Evolutionary conservation across 1,140 invertebrate genomes (phyloP).

Genomic region (Meloidogyne exigua): DNA sequence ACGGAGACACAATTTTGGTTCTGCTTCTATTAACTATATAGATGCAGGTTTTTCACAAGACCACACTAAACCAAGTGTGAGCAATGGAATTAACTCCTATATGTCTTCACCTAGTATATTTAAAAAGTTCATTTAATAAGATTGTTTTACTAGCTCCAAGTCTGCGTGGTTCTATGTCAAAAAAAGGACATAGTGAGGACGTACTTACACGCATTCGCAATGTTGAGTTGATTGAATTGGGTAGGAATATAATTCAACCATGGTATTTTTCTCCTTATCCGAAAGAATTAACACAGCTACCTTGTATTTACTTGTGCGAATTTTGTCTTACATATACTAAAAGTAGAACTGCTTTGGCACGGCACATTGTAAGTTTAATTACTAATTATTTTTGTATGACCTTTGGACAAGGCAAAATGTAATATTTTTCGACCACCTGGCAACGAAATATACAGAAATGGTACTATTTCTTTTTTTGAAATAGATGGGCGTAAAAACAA

Average conservation of each 20-base stretch:
- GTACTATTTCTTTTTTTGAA: slow-evolving; percentile 95
- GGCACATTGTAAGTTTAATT: slow-evolving; percentile 75
- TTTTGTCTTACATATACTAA: slow-evolving; percentile 94
- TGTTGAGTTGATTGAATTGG: slow-evolving; percentile 47
- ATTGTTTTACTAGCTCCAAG: slow-evolving; percentile 33
- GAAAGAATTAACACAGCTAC: slow-evolving; percentile 76
- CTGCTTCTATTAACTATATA: slow-evolving; percentile 30
- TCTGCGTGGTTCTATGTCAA: slow-evolving; percentile 52
- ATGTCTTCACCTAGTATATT: not conserved
- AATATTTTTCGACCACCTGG: slow-evolving; percentile 92
- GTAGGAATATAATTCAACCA: slow-evolving; percentile 50
- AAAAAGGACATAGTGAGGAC: slow-evolving; percentile 51
- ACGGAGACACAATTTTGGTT: slow-evolving; percentile 10
- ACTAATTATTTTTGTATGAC: not conserved
- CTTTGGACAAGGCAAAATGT: slow-evolving; percentile 73
- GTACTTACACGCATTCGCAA: slow-evolving; percentile 53
- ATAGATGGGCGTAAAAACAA: slow-evolving; percentile 98
- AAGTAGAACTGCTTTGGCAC: slow-evolving; percentile 82
- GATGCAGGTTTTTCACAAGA: slow-evolving; percentile 19
- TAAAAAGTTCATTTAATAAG: not conserved
- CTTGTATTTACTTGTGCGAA: slow-evolving; percentile 96
- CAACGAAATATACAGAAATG: slow-evolving; percentile 96
- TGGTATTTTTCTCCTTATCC: slow-evolving; percentile 64
- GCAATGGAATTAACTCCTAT: slow-evolving; percentile 4
- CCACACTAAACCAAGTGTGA: not conserved